phyloP scores from a whole-genome alignment of 2,888 invertebrate genomes.

The Saturnia japonica region DNA sequence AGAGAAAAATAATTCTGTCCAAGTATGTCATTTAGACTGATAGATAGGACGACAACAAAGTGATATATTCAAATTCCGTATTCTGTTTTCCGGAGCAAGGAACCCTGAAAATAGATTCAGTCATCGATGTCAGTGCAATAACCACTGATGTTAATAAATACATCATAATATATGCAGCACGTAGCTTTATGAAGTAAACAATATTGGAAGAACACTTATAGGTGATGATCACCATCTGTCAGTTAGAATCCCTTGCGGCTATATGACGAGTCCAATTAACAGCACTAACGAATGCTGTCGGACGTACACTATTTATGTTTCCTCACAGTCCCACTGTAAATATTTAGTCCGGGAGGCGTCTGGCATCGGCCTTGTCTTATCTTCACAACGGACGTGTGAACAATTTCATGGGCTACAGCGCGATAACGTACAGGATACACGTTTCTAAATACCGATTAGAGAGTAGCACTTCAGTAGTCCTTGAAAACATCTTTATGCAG shows the following conservation, averaged over 20 bases:
- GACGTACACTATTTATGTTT: slow-evolving; percentile 75
- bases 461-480: slow-evolving; percentile 59
- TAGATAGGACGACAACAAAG: background rate
- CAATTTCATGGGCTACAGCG: slow-evolving; percentile 57
- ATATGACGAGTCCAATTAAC: slow-evolving; percentile 76
- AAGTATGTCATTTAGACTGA: background rate
- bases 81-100: background rate
- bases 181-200: slow-evolving; percentile 25
- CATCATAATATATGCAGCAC: background rate
- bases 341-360: slow-evolving; percentile 74
- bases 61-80: background rate
- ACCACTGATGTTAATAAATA: background rate
- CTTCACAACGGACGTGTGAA: slow-evolving; percentile 61
- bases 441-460: slow-evolving; percentile 65
- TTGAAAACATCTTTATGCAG: slow-evolving; percentile 57
- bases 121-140: background rate
- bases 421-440: slow-evolving; percentile 62
- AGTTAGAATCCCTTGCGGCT: slow-evolving; percentile 48
- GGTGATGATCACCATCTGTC: slow-evolving; percentile 36
- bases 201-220: slow-evolving; percentile 27
- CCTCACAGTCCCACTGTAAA: slow-evolving; percentile 74
- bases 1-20: background rate
- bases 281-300: slow-evolving; percentile 71
- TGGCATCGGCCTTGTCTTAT: slow-evolving; percentile 72
- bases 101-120: background rate